These are phyloP conservation scores for Suillia variegata DNA, from an alignment of 2,888 invertebrate species.

Conservation along the genomic window DNA sequence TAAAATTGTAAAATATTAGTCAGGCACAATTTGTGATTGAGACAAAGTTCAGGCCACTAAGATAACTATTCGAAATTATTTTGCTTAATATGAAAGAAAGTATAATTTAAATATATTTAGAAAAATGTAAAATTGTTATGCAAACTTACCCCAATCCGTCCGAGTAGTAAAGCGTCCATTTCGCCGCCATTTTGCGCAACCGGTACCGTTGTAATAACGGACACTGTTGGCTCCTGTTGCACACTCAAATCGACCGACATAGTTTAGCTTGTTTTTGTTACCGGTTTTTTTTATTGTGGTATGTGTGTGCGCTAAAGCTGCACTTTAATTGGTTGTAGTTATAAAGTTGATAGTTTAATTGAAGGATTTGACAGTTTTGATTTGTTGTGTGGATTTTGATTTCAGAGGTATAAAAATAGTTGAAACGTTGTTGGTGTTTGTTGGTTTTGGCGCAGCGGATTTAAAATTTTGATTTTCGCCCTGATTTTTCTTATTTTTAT, in stretches of 20 bases:
- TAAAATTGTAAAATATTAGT: no score
- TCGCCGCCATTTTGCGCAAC: slow-evolving; percentile 68
- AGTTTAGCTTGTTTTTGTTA: no score
- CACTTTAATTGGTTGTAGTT: slow-evolving; percentile 7
- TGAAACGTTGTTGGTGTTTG: no score
- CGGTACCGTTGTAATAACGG: slow-evolving; percentile 57
- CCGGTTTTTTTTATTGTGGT: slow-evolving; percentile 6
- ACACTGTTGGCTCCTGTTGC: slow-evolving; percentile 55
- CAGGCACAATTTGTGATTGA: no score
- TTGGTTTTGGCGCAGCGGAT: neutral
- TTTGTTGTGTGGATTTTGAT: slow-evolving; percentile 11
- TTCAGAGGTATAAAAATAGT: slow-evolving; percentile 27
- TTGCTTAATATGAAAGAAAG: no score
- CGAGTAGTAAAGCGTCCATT: slow-evolving; percentile 79
- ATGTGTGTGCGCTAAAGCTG: neutral
- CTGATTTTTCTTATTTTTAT: slow-evolving; percentile 1
- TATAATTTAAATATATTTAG: no score
- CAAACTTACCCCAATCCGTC: slow-evolving; percentile 80
- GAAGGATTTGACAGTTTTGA: slow-evolving; percentile 8
- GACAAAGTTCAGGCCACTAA: no score
- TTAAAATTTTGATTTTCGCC: slow-evolving; percentile 7
- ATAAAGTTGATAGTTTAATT: slow-evolving; percentile 1
- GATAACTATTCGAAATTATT: no score
- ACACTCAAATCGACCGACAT: slow-evolving; percentile 58
- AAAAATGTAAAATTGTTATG: no score